Evolutionary conservation across 2,797 vertebrate species (phyloP), one percentile per base, ranked within the genome.

Genomic region (Podarcis siculus): DNA sequence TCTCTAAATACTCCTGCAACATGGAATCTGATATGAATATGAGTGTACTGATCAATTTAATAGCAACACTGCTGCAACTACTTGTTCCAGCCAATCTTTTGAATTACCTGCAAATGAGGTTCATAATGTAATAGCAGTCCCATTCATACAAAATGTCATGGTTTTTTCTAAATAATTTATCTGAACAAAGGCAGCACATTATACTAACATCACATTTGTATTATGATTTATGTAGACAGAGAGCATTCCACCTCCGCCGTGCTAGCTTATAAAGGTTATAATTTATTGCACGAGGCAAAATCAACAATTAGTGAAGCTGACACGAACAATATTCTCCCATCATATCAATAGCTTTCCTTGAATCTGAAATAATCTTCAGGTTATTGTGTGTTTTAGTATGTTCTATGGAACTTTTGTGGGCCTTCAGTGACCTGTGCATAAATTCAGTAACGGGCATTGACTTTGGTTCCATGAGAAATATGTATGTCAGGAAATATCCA

Each of bases 71-170:
- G 82, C 32, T 61, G 4, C 5, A 37, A 23, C 0, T 35, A 35
- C 32, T 8, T 35, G 45, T 19, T 61, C 4, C 21, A 61, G 21
- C 55, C 2, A 82, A 32, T n/a, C 1, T 66, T 69, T 45, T 42
- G 27, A 82, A 23, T 12, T 32, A 80, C 19, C 35, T 45, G 21
- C 67, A 69, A 87, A 92, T 61, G 10, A 23, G 32, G 8, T 39
- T 15, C 25, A 27, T 55, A 88, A 58, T 1, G 0, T 30, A n/a
- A 86, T 37, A 67, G 78, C 83, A 92, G 91, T 86, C 55, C 37
- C 87, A 42, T 79, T 35, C 83, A 61, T 81, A n/a, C 61, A 1
- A 0, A 1, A 1, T 1, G 12, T 71, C 76, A 77, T 21, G 25
- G 19, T 77, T 85, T 85, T 80, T 72, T 55, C 2, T 21, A 2